These are phyloP conservation scores for Sinella curviseta DNA, from an alignment of 1,140 invertebrate genomes.

Conservation along the genomic window DNA sequence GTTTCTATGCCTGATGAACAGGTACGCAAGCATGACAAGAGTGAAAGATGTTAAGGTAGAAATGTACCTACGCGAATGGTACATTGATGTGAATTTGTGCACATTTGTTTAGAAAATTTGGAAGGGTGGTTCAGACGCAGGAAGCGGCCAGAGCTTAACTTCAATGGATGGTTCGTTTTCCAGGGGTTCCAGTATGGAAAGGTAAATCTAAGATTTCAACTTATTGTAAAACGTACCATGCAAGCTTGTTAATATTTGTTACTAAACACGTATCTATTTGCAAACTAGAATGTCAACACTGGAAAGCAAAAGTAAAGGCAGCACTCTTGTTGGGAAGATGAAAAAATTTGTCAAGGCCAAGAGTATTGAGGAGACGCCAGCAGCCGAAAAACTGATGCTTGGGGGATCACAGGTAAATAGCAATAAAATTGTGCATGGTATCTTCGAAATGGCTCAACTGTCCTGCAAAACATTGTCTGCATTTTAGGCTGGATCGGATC, in stretches of 20 bases:
- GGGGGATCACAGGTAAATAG: not conserved
- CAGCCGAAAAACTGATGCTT: constrained; percentile 46
- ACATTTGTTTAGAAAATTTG: constrained; percentile 60
- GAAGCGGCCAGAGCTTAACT: constrained; percentile 75
- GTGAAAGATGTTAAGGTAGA: too few species aligned
- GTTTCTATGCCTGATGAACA: constrained; percentile 50
- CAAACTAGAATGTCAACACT: constrained; percentile 70
- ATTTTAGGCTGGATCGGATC: constrained; percentile 68
- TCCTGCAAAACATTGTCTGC: not conserved
- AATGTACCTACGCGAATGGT: too few species aligned
- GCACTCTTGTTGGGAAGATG: constrained; percentile 78
- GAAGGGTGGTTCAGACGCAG: constrained; percentile 67
- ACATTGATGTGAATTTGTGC: too few species aligned
- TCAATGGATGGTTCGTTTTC: constrained; percentile 67
- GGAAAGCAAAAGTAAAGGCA: constrained; percentile 83
- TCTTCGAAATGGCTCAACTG: not conserved
- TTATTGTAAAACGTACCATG: too few species aligned
- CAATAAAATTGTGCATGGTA: constrained; percentile 1
- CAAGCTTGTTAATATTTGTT: too few species aligned
- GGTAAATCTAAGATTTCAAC: constrained; percentile 55
- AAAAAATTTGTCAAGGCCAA: constrained; percentile 81
- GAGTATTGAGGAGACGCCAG: constrained; percentile 65
- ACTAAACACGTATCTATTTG: too few species aligned
- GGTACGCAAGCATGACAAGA: constrained; percentile 37
- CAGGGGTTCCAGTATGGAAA: constrained; percentile 72